Conservation (phyloP, 2,888 invertebrate genomes). For the Cinara cedri region DNA sequence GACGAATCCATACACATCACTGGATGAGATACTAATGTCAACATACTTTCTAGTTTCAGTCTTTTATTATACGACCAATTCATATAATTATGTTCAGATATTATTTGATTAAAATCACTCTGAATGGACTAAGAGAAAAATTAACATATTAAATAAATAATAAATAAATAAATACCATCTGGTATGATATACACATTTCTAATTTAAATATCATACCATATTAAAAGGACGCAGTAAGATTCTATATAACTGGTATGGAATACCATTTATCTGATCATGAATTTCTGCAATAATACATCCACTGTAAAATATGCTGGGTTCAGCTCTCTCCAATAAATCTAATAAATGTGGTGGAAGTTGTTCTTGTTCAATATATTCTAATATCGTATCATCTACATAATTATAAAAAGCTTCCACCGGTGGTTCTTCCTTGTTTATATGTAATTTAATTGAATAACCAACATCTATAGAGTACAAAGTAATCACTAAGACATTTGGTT, state of each 20-base stretch:
- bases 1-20: constrained; percentile 89
- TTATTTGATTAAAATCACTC: constrained; percentile 70
- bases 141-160: constrained; percentile 59
- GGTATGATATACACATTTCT: not conserved
- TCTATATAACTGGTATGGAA: constrained; percentile 79
- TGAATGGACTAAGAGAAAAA: constrained; percentile 68
- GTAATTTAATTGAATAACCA: constrained; percentile 47
- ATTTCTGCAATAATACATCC: constrained; percentile 92
- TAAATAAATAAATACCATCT: not conserved
- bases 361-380: constrained; percentile 88
- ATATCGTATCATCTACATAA: constrained; percentile 81
- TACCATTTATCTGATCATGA: constrained; percentile 75
- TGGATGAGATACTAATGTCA: constrained; percentile 84
- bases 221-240: constrained; percentile 85
- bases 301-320: constrained; percentile 86
- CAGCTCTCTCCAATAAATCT: constrained; percentile 81
- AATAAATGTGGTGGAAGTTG: constrained; percentile 86
- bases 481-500: constrained; percentile 27
- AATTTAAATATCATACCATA: constrained; percentile 68
- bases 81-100: constrained; percentile 63
- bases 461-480: constrained; percentile 34
- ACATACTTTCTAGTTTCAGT: constrained; percentile 79
- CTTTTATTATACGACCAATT: constrained; percentile 78
- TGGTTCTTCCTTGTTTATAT: not conserved
- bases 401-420: constrained; percentile 33